Conservation (phyloP, 1,140 invertebrate genomes). For the Maconellicoccus hirsutus region DNA sequence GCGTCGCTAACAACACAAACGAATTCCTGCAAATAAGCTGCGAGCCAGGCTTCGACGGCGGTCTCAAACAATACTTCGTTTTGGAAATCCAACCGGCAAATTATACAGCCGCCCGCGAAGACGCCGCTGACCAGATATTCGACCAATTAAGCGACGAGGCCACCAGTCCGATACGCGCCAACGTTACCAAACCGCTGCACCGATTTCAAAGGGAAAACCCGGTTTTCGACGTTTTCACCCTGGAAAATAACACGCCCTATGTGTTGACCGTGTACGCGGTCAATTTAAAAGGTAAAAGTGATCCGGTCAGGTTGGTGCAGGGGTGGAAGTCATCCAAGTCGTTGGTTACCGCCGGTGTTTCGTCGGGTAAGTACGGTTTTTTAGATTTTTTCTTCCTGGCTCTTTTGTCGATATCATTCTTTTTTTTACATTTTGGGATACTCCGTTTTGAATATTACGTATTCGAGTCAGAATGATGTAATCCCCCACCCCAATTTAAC, state of each 20-base stretch:
- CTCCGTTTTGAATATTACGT: too few species aligned
- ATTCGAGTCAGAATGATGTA: too few species aligned
- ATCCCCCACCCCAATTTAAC: too few species aligned
- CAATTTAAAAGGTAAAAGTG: constrained; percentile 56
- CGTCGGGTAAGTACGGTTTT: not conserved
- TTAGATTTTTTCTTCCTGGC: not conserved
- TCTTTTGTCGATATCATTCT: too few species aligned
- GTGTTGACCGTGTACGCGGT: constrained; percentile 54
- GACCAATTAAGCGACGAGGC: not conserved
- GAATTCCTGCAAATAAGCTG: constrained; percentile 54
- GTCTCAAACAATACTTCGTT: constrained; percentile 59
- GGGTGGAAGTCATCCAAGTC: not conserved
- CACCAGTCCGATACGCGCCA: not conserved
- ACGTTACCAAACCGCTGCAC: not conserved
- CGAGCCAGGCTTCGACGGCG: constrained; percentile 52
- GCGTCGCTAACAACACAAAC: constrained; percentile 67
- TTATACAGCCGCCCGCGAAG: not conserved
- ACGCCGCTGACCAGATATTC: not conserved
- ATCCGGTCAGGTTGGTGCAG: constrained; percentile 28
- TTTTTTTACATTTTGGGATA: too few species aligned
- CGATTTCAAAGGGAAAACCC: constrained; percentile 13
- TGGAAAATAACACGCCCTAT: constrained; percentile 54
- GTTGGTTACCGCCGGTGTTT: not conserved
- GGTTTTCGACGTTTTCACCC: constrained; percentile 44
- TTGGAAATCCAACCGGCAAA: constrained; percentile 51